Percentiles rank a stretch among this genome's conserved stretches.
Evolutionary conservation across 2,113 vertebrate species (phyloP).

Genomic region (Sprattus sprattus): DNA sequence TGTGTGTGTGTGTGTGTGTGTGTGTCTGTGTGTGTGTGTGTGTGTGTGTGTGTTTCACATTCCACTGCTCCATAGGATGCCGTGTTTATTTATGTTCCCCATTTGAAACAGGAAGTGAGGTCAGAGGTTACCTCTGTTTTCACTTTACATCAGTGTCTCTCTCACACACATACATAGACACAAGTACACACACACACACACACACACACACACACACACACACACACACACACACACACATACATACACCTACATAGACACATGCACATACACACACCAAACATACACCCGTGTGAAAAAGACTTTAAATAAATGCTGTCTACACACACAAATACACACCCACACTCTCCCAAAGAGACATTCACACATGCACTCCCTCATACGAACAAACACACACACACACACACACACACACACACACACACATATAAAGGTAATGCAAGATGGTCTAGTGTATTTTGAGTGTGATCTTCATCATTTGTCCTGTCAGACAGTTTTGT

Average conservation of each 20-base stretch:
- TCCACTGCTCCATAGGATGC: slow-evolving; percentile 51
- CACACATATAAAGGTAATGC: background rate
- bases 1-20: slow-evolving; percentile 13
- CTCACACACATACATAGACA: slow-evolving; percentile 39
- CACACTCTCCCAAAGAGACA: background rate
- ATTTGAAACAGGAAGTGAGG: slow-evolving; percentile 57
- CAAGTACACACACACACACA: slow-evolving; percentile 1
- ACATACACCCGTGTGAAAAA: background rate
- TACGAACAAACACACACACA: background rate
- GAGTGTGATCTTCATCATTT: background rate
- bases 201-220: background rate
- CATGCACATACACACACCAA: background rate
- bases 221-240: background rate
- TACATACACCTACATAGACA: slow-evolving; percentile 34
- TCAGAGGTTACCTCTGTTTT: slow-evolving; percentile 56
- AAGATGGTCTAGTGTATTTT: background rate
- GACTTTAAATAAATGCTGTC: background rate
- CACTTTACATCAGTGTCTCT: slow-evolving; percentile 20
- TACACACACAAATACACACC: background rate
- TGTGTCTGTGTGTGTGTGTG: background rate
- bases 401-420: slow-evolving; percentile 25
- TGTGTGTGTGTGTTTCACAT: slow-evolving; percentile 55
- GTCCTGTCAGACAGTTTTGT: background rate
- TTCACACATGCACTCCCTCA: background rate
- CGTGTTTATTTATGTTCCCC: slow-evolving; percentile 58